Evolutionary conservation across 2,888 invertebrate genomes (phyloP), one percentile per base, ranked within the genome.

Genomic region (Philereme transversata): DNA sequence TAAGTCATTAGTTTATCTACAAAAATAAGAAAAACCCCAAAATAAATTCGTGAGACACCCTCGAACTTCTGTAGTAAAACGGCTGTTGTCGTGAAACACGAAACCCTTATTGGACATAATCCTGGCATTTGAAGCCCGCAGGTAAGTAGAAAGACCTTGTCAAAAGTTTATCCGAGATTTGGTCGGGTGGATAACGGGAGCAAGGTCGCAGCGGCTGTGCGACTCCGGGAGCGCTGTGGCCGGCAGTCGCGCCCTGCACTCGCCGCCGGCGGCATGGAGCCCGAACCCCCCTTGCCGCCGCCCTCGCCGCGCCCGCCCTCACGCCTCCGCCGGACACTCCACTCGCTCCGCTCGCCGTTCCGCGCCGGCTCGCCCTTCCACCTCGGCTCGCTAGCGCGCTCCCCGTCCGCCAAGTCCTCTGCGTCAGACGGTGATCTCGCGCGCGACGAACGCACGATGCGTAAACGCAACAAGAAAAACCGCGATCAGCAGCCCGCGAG

Each of bases 331-430:
- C 90, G 89, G 74, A 90, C 90, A 75, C 85, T 93, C 73, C 87
- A 86, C 80, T 79, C 92, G 82, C 84, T 93, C 60, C 87, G 92
- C 73, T 83, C 90, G 70, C 90, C 92, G 79, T 92, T 93, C 84
- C 90, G 91, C 76, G 84, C 87, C 83, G 86, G 85, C 74, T 90
- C 92, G 86, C 89, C 90, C 87, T 92, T 92, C 88, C 90, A 92
- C 84, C 84, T 92, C 81, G 88, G 86, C 72, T 80, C 90, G 81
- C 79, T 86, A 82, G 87, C 86, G 81, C 90, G 90, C 75, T 78
- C 86, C 77, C 84, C 86, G 74, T 89, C 89, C 74, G 79, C 77
- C 67, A 90, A 88, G 73, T 88, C 89, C 73, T 86, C 85, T 76
- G 90, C 83, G 76, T 92, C 92, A 84, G 92, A 92, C 85, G 84